Evolutionary conservation across 1,140 invertebrate genomes (phyloP).

Genomic region (Triops longicaudatus): DNA sequence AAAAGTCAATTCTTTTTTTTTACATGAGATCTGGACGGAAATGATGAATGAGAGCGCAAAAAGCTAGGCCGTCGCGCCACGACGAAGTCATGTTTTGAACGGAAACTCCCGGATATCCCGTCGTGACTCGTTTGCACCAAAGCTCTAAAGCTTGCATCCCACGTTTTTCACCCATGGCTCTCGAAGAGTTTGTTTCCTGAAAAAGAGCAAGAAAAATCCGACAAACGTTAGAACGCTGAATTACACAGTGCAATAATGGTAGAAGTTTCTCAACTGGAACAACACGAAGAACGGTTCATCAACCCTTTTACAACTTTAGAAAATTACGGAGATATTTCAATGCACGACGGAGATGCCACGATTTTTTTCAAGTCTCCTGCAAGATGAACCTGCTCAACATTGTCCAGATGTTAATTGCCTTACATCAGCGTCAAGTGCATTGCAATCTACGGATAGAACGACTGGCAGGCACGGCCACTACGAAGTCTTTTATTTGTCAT

Average conservation of each 20-base stretch:
- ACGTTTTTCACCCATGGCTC: conserved; percentile 62
- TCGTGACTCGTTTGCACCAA: conserved; percentile 66
- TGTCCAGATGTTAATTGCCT: no score
- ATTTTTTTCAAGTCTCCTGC: no score
- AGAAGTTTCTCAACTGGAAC: no score
- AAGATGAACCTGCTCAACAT: no score
- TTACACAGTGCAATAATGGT: not conserved
- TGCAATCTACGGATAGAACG: no score
- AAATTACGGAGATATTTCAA: no score
- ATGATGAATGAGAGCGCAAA: conserved; percentile 92
- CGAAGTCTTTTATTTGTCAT: no score
- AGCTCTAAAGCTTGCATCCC: conserved; percentile 77
- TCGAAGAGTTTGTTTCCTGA: not conserved
- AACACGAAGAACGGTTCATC: no score
- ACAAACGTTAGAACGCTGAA: not conserved
- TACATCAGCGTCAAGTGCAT: no score
- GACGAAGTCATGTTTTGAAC: conserved; percentile 87
- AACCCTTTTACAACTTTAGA: no score
- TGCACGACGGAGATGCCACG: no score
- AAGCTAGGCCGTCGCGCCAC: conserved; percentile 82
- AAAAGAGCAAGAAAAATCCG: not conserved
- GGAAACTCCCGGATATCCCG: conserved; percentile 78
- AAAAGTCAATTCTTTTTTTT: conserved; percentile 41
- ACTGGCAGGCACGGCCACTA: no score
- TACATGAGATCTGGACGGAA: conserved; percentile 93